Evolutionary conservation across 1,140 invertebrate genomes (phyloP).

Genomic region (Brachionus koreanus): DNA sequence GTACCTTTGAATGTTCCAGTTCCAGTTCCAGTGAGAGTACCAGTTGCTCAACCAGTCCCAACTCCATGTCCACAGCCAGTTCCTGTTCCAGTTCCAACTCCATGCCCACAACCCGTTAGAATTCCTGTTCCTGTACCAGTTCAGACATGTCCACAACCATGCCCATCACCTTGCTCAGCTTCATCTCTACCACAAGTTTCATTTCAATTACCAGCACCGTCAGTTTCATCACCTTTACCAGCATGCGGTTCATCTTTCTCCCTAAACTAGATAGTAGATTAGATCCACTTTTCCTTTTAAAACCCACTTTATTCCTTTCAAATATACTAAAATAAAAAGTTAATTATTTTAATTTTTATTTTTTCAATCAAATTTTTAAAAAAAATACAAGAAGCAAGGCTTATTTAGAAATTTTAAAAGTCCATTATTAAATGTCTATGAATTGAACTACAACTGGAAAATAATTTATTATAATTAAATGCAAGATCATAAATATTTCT

Average conservation of each 20-base stretch:
- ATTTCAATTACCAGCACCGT: not conserved
- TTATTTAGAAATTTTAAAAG: too few relatives aligned
- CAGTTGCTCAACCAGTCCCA: slow-evolving; percentile 10
- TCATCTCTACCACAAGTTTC: not conserved
- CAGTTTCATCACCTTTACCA: not conserved
- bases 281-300: not conserved
- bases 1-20: not conserved
- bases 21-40: not conserved
- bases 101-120: not conserved
- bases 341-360: not conserved
- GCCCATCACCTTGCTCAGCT: not conserved
- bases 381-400: too few relatives aligned
- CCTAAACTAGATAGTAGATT: not conserved
- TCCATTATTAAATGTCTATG: too few relatives aligned
- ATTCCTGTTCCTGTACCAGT: not conserved
- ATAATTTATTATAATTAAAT: too few relatives aligned
- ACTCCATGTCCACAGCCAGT: not conserved
- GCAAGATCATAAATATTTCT: too few relatives aligned
- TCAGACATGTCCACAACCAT: not conserved
- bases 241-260: not conserved
- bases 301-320: not conserved
- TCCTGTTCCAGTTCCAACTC: not conserved
- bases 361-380: too few relatives aligned
- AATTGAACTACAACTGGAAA: too few relatives aligned
- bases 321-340: not conserved